Evolutionary conservation across 1,140 invertebrate genomes (phyloP), one percentile per base, ranked within the genome.

Genomic region (Pseudomyrmex cubaensis): DNA sequence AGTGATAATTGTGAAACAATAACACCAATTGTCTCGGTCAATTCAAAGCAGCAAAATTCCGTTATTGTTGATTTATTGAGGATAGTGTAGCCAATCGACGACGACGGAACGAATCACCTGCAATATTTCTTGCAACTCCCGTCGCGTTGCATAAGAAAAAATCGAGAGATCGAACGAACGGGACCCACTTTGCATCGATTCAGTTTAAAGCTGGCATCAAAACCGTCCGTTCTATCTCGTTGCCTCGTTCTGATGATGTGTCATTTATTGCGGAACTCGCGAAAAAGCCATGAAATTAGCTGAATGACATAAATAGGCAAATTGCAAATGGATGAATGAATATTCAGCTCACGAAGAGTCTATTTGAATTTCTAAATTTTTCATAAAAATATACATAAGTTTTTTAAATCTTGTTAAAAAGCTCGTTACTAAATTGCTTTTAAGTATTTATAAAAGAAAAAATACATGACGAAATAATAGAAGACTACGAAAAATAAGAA

Each of bases 251-350:
- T 10, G 63, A 77, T 44, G 73, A 76, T 69, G 63, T 59, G 63
- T 67, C 50, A 67, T 22, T 77, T 59, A 69, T 77, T 67, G 75
- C 75, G 75, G 63, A 69, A 77, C 63, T 77, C 50, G 7, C 1
- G 25, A 12, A 54, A 56, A 20, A 77, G 50, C 13, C 5, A 69
- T 77, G 46, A 69, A 44, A 67, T 67, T 56, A 75, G 22, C 35
- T 44, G 17, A 75, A 48, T 35, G 59, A 8, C 57, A 50, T 75
- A 54, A 75, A 75, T 25, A 59, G 20, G 46, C 73, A 63, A 48
- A 75, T 63, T 35, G 63, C n/a, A 25, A 74, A 22, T 48, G 72
- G 15, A 62, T 17, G 15, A n/a, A 17, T 75, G 44, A 9, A 75
- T 20, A 13, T 72, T 72, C 25, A 72, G 59, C 61, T 74, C 56